Evolutionary conservation across 2,888 invertebrate genomes (phyloP).

Genomic region (Nymphalis c-album): DNA sequence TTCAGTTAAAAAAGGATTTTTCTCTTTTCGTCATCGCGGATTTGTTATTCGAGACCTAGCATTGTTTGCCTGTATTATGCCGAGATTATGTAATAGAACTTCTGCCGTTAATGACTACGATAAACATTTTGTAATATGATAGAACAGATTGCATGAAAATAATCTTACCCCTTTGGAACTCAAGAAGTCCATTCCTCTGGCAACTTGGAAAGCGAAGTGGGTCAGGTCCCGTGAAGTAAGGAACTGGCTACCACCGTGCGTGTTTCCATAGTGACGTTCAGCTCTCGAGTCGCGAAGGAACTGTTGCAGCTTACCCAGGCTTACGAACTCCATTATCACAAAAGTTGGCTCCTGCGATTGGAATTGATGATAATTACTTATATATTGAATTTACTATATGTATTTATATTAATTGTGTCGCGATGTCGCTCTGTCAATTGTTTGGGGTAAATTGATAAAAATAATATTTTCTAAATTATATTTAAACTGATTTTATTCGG

Average conservation of each 20-base stretch:
- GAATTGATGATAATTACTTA: not conserved
- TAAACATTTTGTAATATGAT: not conserved
- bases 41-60: no score
- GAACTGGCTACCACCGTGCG: slow-evolving; percentile 87
- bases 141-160: not conserved
- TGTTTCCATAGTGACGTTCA: slow-evolving; percentile 90
- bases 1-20: no score
- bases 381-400: not conserved
- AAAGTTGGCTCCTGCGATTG: slow-evolving; percentile 88
- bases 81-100: no score
- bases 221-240: slow-evolving; percentile 93
- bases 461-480: no score
- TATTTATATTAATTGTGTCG: no score
- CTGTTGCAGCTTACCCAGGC: slow-evolving; percentile 93
- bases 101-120: no score
- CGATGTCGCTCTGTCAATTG: no score
- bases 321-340: slow-evolving; percentile 95
- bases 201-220: slow-evolving; percentile 94
- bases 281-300: slow-evolving; percentile 93
- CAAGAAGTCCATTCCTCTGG: slow-evolving; percentile 93
- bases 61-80: no score
- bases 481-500: no score
- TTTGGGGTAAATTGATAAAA: no score
- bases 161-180: slow-evolving; percentile 89
- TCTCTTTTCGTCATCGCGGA: no score